phyloP scores from a whole-genome alignment of 2,113 vertebrate genomes.

The Hucho hucho region DNA sequence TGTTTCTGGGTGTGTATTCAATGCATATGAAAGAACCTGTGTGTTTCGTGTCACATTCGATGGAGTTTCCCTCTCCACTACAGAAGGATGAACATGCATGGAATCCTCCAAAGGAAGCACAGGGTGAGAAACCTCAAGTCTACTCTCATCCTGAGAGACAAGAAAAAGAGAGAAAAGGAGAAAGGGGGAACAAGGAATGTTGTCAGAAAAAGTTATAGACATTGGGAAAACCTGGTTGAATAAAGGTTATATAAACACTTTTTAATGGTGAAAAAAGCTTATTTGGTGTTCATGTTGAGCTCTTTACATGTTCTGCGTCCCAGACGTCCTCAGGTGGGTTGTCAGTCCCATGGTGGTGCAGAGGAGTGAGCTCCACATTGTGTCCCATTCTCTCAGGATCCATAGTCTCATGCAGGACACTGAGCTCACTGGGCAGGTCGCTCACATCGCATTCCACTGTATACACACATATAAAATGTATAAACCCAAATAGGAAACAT shows the following conservation, averaged over 20 bases:
- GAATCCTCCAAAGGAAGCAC: conserved; percentile 68
- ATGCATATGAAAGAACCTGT: conserved; percentile 42
- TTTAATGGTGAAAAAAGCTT: too few relatives aligned
- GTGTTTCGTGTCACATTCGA: conserved; percentile 36
- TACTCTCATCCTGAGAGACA: conserved; percentile 47
- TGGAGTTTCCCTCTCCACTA: conserved; percentile 34
- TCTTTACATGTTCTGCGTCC: conserved; percentile 37
- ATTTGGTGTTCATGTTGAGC: not conserved
- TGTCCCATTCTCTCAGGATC: conserved; percentile 14
- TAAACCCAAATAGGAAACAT: too few relatives aligned
- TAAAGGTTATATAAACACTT: too few relatives aligned
- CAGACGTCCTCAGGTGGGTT: not conserved
- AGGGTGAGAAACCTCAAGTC: conserved; percentile 41
- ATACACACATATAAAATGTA: too few relatives aligned
- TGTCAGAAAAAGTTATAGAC: too few relatives aligned
- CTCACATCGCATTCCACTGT: not conserved
- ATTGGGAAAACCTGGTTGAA: too few relatives aligned
- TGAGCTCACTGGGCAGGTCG: not conserved
- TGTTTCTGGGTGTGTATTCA: not conserved
- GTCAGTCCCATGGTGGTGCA: not conserved
- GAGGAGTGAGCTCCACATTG: conserved; percentile 12
- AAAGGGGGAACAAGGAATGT: not conserved
- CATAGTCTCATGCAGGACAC: conserved; percentile 36
- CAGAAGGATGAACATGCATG: conserved; percentile 59
- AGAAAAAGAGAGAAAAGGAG: not conserved